A percentile compares a stretch with the other conserved stretches of the same genome.
These are phyloP conservation scores for Meiosimyza platycephala DNA, from an alignment of 2,888 invertebrate species.

Conservation along the genomic window DNA sequence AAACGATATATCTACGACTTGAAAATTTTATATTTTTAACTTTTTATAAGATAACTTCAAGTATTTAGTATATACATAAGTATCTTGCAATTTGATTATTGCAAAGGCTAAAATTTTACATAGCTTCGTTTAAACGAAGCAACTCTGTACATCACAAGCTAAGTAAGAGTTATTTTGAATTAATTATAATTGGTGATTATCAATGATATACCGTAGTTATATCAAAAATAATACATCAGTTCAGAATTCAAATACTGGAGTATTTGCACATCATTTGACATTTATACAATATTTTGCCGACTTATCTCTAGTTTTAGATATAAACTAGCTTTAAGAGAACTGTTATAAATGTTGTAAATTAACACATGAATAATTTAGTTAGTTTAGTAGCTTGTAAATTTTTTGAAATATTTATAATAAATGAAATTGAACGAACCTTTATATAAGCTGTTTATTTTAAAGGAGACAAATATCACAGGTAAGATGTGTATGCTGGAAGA, in stretches of 20 bases:
- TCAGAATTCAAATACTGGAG: too few relatives aligned
- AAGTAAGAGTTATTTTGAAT: too few relatives aligned
- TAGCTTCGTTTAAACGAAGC: background rate
- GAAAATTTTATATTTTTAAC: slow-evolving; percentile 3
- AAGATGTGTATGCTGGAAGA: too few relatives aligned
- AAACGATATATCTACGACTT: background rate
- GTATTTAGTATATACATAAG: background rate
- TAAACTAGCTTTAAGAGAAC: slow-evolving; percentile 40
- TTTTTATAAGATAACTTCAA: background rate
- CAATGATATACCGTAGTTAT: too few relatives aligned
- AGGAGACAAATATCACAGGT: too few relatives aligned
- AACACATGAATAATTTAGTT: slow-evolving; percentile 25
- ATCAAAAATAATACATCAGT: too few relatives aligned
- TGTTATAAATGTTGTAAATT: slow-evolving; percentile 61
- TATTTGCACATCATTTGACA: too few relatives aligned
- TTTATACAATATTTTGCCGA: too few relatives aligned
- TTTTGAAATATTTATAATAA: slow-evolving; percentile 26
- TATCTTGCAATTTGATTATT: background rate
- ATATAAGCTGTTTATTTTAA: background rate
- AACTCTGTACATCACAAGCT: slow-evolving; percentile 28
- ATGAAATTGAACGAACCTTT: slow-evolving; percentile 14
- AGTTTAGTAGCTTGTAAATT: slow-evolving; percentile 26
- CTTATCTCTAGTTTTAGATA: slow-evolving; percentile 13
- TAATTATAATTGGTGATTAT: too few relatives aligned
- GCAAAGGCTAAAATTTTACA: background rate